These are phyloP conservation scores for Rhabdornis inornatus DNA, from an alignment of 2,113 vertebrate species.

Conservation along the genomic window DNA sequence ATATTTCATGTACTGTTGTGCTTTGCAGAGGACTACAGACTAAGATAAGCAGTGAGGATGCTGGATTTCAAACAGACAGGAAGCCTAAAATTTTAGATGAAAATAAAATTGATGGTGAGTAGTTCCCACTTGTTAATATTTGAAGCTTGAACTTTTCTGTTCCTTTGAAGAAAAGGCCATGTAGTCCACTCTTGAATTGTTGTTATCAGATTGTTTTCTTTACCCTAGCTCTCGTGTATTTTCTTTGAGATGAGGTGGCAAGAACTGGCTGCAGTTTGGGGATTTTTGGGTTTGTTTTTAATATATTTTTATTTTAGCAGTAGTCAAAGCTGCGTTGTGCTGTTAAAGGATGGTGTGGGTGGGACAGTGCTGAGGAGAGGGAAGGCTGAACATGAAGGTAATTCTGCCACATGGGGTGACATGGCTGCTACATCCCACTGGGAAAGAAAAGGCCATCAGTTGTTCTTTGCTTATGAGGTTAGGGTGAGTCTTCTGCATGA, in stretches of 20 bases:
- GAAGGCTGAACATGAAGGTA: background rate
- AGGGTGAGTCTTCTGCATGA: background rate
- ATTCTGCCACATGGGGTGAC: background rate
- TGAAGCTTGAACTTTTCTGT: background rate
- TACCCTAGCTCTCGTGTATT: background rate
- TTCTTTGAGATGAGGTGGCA: background rate
- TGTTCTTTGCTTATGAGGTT: background rate
- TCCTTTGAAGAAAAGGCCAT: background rate
- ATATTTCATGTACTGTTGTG: conserved; percentile 47
- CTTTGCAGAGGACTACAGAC: conserved; percentile 66
- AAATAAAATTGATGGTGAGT: conserved; percentile 69
- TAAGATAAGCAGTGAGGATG: conserved; percentile 26
- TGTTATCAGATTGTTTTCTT: background rate
- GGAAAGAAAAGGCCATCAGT: background rate
- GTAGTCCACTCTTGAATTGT: background rate
- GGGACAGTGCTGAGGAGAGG: background rate
- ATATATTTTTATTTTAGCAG: background rate
- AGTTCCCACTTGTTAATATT: background rate
- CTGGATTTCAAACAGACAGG: background rate
- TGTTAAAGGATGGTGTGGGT: background rate
- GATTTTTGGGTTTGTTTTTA: background rate
- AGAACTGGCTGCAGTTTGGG: background rate
- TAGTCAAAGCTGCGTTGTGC: background rate
- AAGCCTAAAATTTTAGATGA: conserved; percentile 25
- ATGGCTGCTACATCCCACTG: background rate